Conservation (phyloP, 2,888 invertebrate species). For the Oegoconia quadripuncta region DNA sequence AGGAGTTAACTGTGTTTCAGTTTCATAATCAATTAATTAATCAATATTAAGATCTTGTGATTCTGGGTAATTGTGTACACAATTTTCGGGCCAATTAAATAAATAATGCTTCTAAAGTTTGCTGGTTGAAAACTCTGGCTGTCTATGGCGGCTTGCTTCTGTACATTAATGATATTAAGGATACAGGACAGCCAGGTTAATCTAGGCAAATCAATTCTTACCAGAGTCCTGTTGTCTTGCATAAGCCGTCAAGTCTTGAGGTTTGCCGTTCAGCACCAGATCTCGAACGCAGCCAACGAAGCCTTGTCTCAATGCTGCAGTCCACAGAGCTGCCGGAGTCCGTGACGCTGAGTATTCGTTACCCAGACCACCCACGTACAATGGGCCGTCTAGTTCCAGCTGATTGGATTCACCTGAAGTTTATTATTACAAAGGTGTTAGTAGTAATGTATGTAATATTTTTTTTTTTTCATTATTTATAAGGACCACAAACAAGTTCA, state of each 20-base stretch:
- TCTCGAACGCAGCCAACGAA: slow-evolving; percentile 97
- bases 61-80: no score
- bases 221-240: slow-evolving; percentile 95
- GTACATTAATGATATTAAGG: no score
- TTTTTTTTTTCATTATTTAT: no score
- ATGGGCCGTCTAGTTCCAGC: slow-evolving; percentile 91
- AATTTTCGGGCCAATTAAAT: no score
- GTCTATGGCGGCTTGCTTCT: no score
- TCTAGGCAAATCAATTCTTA: slow-evolving; percentile 63
- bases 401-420: slow-evolving; percentile 91
- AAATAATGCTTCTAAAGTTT: no score
- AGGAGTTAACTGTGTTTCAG: no score
- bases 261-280: slow-evolving; percentile 91
- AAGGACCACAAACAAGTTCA: no score
- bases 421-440: slow-evolving; percentile 10
- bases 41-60: no score
- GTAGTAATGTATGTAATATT: neutral
- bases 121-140: no score
- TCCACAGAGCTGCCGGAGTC: slow-evolving; percentile 93
- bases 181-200: no score
- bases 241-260: slow-evolving; percentile 92
- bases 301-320: slow-evolving; percentile 91
- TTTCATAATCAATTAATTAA: no score
- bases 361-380: slow-evolving; percentile 94
- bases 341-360: slow-evolving; percentile 87